Conservation (phyloP, 2,888 invertebrate species). For the Meteorus colon region DNA sequence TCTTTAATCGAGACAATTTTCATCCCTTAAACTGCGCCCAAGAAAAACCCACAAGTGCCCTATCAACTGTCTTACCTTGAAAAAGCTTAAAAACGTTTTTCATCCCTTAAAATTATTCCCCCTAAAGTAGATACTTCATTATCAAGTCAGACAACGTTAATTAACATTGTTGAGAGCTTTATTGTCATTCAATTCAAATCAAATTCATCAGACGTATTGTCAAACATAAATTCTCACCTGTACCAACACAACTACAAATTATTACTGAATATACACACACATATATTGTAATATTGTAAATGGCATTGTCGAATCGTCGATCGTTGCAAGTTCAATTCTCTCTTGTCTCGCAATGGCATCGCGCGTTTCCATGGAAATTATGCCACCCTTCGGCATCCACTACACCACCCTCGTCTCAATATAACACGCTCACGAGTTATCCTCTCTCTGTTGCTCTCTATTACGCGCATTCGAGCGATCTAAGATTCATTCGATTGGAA, state of each 20-base stretch:
- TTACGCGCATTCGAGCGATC: not conserved
- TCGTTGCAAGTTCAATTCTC: slow-evolving; percentile 45
- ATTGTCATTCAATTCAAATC: not conserved
- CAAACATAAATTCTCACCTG: too few relatives aligned
- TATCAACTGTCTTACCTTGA: too few relatives aligned
- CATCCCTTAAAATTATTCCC: too few relatives aligned
- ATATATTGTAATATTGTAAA: not conserved
- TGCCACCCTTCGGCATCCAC: slow-evolving; percentile 14
- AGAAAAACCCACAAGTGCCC: too few relatives aligned
- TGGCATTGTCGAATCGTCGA: slow-evolving; percentile 41
- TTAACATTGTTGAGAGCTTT: not conserved
- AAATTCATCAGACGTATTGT: too few relatives aligned
- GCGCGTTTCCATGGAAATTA: slow-evolving; percentile 54
- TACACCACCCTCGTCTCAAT: slow-evolving; percentile 13
- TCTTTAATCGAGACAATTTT: too few relatives aligned
- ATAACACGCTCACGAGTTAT: not conserved
- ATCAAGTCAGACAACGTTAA: not conserved
- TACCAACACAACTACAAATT: not conserved
- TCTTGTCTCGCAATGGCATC: slow-evolving; percentile 25
- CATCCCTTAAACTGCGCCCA: too few relatives aligned
- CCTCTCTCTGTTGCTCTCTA: slow-evolving; percentile 7
- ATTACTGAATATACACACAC: not conserved
- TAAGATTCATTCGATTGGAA: slow-evolving; percentile 1
- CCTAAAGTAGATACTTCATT: not conserved
- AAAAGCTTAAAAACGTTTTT: too few relatives aligned